A percentile compares a stretch with the other conserved stretches of the same genome.
Conservation (phyloP, 2,113 vertebrate genomes). For the Ictalurus punctatus region DNA sequence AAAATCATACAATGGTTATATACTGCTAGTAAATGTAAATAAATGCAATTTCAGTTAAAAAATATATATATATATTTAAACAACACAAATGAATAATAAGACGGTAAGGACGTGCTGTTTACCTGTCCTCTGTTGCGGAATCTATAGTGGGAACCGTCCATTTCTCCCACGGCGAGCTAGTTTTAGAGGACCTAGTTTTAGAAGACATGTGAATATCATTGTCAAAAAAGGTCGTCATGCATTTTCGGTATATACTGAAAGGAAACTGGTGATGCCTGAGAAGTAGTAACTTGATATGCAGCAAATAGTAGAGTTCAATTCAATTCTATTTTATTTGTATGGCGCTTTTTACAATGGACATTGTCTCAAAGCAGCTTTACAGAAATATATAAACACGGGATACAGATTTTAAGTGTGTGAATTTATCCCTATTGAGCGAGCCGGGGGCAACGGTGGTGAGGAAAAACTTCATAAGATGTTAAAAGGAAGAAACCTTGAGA, state of each 20-base stretch:
- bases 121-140: conserved; percentile 56
- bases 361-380: too few relatives aligned
- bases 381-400: too few relatives aligned
- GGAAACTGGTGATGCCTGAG: conserved; percentile 35
- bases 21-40: not conserved
- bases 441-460: too few relatives aligned
- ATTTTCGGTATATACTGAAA: conserved; percentile 39
- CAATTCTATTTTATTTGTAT: too few relatives aligned
- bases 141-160: conserved; percentile 69
- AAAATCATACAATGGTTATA: not conserved
- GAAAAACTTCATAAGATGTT: too few relatives aligned
- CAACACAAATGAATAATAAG: not conserved
- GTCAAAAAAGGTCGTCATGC: not conserved
- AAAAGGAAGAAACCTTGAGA: too few relatives aligned
- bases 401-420: too few relatives aligned
- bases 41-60: not conserved
- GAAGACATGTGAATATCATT: not conserved
- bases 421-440: too few relatives aligned
- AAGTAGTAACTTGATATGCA: conserved; percentile 17
- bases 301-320: not conserved
- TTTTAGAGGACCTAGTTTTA: conserved; percentile 61
- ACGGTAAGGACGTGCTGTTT: not conserved
- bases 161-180: conserved; percentile 68
- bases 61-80: too few relatives aligned
- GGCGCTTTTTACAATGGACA: too few relatives aligned